phyloP scores from a whole-genome alignment of 1,140 invertebrate species.

The Zaprionus inermis region DNA sequence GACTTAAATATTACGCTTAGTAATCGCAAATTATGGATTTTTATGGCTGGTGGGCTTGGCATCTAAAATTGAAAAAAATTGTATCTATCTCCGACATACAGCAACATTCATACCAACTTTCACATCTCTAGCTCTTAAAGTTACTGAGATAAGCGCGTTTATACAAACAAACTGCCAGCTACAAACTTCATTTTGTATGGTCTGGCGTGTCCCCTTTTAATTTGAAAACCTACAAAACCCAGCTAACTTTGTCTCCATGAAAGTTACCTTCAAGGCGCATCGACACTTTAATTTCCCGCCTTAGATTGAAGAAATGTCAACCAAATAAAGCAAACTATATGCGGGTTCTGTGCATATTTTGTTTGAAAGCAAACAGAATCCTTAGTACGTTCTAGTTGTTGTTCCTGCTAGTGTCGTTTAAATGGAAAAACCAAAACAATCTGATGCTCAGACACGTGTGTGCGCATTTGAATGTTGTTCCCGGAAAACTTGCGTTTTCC shows the following conservation, averaged over 20 bases:
- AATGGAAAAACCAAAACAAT: neutral
- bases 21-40: too few species aligned
- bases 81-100: too few species aligned
- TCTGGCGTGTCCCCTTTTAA: neutral
- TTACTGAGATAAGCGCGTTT: too few species aligned
- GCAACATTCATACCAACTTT: too few species aligned
- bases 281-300: slow-evolving; percentile 1
- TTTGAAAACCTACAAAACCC: neutral
- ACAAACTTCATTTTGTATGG: too few species aligned
- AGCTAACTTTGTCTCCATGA: neutral
- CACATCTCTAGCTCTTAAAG: too few species aligned
- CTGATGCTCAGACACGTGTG: slow-evolving; percentile 53
- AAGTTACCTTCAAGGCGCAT: neutral
- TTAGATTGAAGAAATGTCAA: neutral
- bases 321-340: slow-evolving; percentile 16
- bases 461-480: slow-evolving; percentile 35
- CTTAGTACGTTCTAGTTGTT: slow-evolving; percentile 26
- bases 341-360: slow-evolving; percentile 21
- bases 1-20: too few species aligned
- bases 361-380: slow-evolving; percentile 51
- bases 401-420: slow-evolving; percentile 13
- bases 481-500: slow-evolving; percentile 37
- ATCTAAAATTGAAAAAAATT: too few species aligned
- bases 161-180: too few species aligned
- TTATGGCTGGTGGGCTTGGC: too few species aligned